These are phyloP conservation scores for Eupithecia subfuscata DNA, from an alignment of 2,888 invertebrate species.

Conservation along the genomic window DNA sequence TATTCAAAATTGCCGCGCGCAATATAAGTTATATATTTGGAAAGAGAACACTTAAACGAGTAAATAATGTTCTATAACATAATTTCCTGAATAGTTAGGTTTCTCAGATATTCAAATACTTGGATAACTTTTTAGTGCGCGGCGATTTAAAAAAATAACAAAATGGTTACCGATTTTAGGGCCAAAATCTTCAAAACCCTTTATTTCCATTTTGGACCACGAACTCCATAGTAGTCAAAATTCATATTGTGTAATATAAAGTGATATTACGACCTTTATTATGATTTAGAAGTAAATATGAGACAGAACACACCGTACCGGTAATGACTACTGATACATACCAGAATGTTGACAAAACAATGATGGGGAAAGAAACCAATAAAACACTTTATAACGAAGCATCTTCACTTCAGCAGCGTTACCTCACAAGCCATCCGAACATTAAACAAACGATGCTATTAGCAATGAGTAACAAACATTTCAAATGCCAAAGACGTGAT, in stretches of 20 bases:
- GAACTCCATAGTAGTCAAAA: background rate
- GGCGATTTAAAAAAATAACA: no score
- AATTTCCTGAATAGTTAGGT: no score
- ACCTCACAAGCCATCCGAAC: constrained; percentile 11
- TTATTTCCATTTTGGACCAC: background rate
- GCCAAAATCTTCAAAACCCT: background rate
- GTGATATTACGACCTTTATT: no score
- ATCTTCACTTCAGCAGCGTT: constrained; percentile 18
- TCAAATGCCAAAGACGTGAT: constrained; percentile 54
- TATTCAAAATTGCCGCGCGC: no score
- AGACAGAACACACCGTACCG: background rate
- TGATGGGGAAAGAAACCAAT: constrained; percentile 5
- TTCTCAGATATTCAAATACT: no score
- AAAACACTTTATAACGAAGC: constrained; percentile 21
- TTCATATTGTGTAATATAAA: no score
- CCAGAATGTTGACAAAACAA: constrained; percentile 32
- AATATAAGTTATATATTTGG: no score
- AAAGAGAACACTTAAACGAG: no score
- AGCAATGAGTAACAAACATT: constrained; percentile 25
- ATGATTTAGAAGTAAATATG: background rate
- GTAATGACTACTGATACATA: constrained; percentile 14
- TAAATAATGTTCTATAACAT: no score
- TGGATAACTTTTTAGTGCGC: no score
- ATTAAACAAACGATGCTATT: constrained; percentile 16
- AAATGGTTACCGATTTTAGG: no score